These are phyloP conservation scores for Mungos mungo DNA, from an alignment of 2,113 vertebrate genomes.

Conservation along the genomic window DNA sequence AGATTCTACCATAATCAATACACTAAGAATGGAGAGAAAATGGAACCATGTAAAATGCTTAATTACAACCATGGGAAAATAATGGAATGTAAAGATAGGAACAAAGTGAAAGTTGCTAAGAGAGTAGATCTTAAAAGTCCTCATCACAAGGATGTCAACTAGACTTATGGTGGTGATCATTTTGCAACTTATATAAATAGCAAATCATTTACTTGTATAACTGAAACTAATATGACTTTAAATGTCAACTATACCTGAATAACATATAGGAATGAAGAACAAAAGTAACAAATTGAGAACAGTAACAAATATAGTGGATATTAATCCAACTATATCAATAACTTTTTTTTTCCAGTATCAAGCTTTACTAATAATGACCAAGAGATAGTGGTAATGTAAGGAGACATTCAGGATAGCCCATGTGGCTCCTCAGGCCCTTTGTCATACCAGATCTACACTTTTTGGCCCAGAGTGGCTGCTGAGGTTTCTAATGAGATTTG, in stretches of 20 bases:
- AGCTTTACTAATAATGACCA: not conserved
- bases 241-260: not conserved
- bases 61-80: not conserved
- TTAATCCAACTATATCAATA: not conserved
- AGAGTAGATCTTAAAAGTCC: not conserved
- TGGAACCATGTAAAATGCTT: not conserved
- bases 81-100: not conserved
- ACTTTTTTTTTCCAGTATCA: not conserved
- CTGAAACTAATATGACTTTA: not conserved
- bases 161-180: not conserved
- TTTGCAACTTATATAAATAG: not conserved
- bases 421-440: not conserved
- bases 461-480: not conserved
- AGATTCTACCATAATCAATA: not conserved
- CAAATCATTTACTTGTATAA: not conserved
- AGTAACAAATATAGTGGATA: not conserved
- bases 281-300: not conserved
- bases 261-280: not conserved
- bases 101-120: not conserved
- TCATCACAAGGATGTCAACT: not conserved
- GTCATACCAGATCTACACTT: not conserved
- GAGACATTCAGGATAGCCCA: not conserved
- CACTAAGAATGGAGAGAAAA: not conserved
- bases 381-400: not conserved
- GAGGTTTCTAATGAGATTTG: not conserved